A percentile compares a stretch with the other conserved stretches of the same genome.
Conservation (phyloP, 2,888 invertebrate species). For the Melinopterus prodromus region DNA sequence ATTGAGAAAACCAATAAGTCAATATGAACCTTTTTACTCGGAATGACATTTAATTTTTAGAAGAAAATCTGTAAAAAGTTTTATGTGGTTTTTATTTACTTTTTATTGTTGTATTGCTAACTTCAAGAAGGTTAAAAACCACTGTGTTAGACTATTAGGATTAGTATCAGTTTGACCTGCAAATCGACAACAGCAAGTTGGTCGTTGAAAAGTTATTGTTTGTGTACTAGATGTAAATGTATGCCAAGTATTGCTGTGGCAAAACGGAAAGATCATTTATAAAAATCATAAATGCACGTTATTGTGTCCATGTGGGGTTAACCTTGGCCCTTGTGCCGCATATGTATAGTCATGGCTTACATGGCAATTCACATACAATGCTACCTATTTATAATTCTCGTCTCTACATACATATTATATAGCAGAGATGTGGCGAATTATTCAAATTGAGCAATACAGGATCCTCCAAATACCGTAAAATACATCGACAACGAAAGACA, state of each 20-base stretch:
- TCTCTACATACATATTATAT: background rate
- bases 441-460: background rate
- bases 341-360: background rate
- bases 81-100: no score
- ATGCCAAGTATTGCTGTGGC: background rate
- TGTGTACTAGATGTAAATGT: background rate
- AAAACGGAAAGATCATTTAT: background rate
- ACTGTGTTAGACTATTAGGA: no score
- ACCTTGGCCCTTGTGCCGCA: background rate
- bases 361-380: constrained; percentile 4
- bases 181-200: background rate
- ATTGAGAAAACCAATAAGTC: no score
- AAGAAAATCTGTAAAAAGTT: no score
- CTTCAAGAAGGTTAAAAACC: no score
- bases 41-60: no score
- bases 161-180: background rate
- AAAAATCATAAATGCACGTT: background rate
- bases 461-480: background rate
- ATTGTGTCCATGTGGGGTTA: background rate
- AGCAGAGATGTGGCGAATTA: background rate
- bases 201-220: background rate
- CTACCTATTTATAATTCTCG: background rate
- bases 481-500: background rate
- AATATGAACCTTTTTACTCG: no score
- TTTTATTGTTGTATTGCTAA: no score